A percentile compares a stretch with the other conserved stretches of the same genome.
Evolutionary conservation across 2,113 vertebrate species (phyloP).

Genomic region (Hiodon tergisus): DNA sequence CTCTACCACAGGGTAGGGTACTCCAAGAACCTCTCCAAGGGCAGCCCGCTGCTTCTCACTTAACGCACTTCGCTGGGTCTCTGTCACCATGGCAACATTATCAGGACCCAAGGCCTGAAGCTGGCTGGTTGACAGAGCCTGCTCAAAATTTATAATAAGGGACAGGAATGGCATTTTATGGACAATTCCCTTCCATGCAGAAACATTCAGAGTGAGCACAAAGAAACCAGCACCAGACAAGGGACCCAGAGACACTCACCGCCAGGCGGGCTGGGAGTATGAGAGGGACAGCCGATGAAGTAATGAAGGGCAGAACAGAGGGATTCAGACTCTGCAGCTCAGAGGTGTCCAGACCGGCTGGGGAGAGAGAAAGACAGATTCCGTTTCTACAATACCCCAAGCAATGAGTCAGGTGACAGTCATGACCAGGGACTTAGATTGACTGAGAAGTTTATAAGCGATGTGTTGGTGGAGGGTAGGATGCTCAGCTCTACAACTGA

Average conservation of each 20-base stretch:
- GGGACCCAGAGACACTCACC: slow-evolving; percentile 41
- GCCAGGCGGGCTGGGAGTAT: slow-evolving; percentile 42
- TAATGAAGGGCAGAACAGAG: slow-evolving; percentile 46
- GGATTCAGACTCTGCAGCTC: slow-evolving; percentile 44
- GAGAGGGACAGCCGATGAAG: slow-evolving; percentile 31
- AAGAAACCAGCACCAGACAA: neutral
- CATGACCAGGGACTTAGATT: too few species aligned
- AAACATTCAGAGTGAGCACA: neutral
- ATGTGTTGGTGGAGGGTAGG: neutral
- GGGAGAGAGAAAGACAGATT: slow-evolving; percentile 6
- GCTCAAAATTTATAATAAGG: slow-evolving; percentile 5
- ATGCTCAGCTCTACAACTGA: slow-evolving; percentile 27
- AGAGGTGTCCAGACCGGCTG: slow-evolving; percentile 44
- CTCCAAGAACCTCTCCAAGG: slow-evolving; percentile 26
- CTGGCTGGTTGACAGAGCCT: slow-evolving; percentile 51
- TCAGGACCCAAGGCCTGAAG: slow-evolving; percentile 54
- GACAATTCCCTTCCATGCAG: neutral
- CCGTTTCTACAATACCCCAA: neutral
- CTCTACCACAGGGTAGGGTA: neutral
- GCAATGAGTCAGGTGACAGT: too few species aligned
- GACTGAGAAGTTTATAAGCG: neutral
- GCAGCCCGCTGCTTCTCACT: slow-evolving; percentile 22
- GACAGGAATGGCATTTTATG: neutral
- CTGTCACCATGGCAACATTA: slow-evolving; percentile 49
- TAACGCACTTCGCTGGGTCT: slow-evolving; percentile 37